Conservation (phyloP, 1,140 invertebrate genomes). For the Phocides pigmalion region DNA sequence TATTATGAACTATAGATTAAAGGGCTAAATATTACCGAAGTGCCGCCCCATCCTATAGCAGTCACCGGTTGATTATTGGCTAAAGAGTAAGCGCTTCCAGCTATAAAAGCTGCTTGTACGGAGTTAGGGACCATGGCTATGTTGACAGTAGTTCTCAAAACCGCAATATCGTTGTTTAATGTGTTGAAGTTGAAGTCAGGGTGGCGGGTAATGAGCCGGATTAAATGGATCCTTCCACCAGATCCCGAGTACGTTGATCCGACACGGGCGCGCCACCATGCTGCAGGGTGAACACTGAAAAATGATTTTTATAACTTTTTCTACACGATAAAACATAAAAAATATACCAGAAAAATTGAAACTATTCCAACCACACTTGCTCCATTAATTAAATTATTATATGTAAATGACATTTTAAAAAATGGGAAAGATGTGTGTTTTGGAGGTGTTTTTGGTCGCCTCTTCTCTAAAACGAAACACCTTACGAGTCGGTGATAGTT, state of each 20-base stretch:
- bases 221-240: conserved; percentile 48
- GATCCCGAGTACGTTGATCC: conserved; percentile 50
- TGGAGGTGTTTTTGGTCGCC: no score
- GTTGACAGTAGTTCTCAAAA: conserved; percentile 53
- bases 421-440: no score
- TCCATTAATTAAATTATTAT: no score
- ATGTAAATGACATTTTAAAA: no score
- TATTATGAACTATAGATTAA: no score
- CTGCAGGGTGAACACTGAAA: conserved; percentile 42
- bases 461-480: no score
- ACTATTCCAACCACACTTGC: no score
- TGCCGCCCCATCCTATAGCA: conserved; percentile 65
- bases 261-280: conserved; percentile 58
- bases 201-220: conserved; percentile 73
- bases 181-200: conserved; percentile 83
- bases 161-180: conserved; percentile 86
- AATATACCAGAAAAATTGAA: no score
- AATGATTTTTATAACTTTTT: background rate
- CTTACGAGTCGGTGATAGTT: no score
- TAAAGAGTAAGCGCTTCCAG: conserved; percentile 47
- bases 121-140: conserved; percentile 54
- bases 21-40: conserved; percentile 50
- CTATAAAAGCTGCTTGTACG: conserved; percentile 49
- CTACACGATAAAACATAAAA: no score
- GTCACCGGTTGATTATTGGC: conserved; percentile 39